These are phyloP conservation scores for Drosophila gaucha DNA, from an alignment of 2,888 invertebrate species.

Conservation along the genomic window DNA sequence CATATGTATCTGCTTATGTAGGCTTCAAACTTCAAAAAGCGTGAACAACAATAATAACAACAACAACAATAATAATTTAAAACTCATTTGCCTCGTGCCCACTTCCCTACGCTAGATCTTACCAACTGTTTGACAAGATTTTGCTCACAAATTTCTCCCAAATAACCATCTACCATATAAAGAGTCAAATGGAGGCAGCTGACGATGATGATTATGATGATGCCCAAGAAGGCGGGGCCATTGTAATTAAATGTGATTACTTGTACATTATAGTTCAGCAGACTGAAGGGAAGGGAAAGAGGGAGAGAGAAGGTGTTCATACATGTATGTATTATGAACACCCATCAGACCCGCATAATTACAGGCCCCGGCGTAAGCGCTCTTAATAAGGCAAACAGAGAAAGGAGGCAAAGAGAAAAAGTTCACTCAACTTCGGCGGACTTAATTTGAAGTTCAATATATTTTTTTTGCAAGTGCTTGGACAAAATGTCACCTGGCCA, in stretches of 20 bases:
- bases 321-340: constrained; percentile 22
- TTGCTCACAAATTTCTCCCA: constrained; percentile 55
- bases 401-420: constrained; percentile 43
- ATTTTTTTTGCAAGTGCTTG: constrained; percentile 24
- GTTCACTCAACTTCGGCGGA: constrained; percentile 64
- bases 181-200: constrained; percentile 26
- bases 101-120: constrained; percentile 34
- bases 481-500: constrained; percentile 44
- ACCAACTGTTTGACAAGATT: constrained; percentile 63
- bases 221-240: constrained; percentile 48
- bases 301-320: constrained; percentile 1
- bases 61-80: constrained; percentile 41
- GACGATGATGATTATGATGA: constrained; percentile 13
- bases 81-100: constrained; percentile 58
- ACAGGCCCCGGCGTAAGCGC: constrained; percentile 17
- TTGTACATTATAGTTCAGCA: constrained; percentile 52
- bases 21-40: constrained; percentile 29
- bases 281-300: neutral
- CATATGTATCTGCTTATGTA: neutral
- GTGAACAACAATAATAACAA: constrained; percentile 36
- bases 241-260: constrained; percentile 73
- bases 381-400: constrained; percentile 50
- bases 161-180: constrained; percentile 26
- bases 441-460: constrained; percentile 17
- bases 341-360: constrained; percentile 47